Percentiles rank a stretch among this genome's conserved stretches.
Conservation (phyloP, 2,888 invertebrate genomes). For the Pyrrhia umbra region DNA sequence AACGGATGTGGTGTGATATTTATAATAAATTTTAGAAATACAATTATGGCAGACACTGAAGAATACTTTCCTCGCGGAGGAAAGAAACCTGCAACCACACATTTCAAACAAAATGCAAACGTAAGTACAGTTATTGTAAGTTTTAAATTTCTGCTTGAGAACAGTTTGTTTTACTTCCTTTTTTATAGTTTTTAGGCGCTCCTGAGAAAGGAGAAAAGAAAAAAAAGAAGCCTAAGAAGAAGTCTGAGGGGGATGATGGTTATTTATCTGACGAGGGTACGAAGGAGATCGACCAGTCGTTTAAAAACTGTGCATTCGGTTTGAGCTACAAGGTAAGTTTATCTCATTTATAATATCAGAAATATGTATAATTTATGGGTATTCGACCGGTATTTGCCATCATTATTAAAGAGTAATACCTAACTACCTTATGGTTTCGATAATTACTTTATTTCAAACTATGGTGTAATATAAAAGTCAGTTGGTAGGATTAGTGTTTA, state of each 20-base stretch:
- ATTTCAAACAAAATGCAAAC: constrained; percentile 85
- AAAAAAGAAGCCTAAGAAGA: constrained; percentile 80
- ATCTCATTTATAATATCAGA: not conserved
- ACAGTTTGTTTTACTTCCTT: not conserved
- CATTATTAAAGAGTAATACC: no score
- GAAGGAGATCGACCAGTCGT: constrained; percentile 75
- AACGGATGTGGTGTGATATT: constrained; percentile 43
- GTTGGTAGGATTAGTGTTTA: not conserved
- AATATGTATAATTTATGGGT: not conserved
- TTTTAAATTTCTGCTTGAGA: not conserved
- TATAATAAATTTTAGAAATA: constrained; percentile 31
- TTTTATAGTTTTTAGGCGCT: constrained; percentile 81
- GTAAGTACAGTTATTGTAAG: constrained; percentile 67
- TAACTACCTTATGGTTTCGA: no score
- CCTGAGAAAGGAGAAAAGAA: constrained; percentile 83
- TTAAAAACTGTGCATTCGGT: constrained; percentile 79
- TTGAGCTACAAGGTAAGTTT: constrained; percentile 77
- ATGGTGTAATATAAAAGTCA: not conserved
- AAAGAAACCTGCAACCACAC: constrained; percentile 82
- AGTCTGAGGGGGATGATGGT: constrained; percentile 82
- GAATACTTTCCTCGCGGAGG: constrained; percentile 91
- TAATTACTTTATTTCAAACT: not conserved
- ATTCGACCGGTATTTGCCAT: no score
- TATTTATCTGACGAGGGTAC: constrained; percentile 83
- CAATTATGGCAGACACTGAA: constrained; percentile 82